Evolutionary conservation across 2,113 vertebrate genomes (phyloP).

Genomic region (Struthio camelus): DNA sequence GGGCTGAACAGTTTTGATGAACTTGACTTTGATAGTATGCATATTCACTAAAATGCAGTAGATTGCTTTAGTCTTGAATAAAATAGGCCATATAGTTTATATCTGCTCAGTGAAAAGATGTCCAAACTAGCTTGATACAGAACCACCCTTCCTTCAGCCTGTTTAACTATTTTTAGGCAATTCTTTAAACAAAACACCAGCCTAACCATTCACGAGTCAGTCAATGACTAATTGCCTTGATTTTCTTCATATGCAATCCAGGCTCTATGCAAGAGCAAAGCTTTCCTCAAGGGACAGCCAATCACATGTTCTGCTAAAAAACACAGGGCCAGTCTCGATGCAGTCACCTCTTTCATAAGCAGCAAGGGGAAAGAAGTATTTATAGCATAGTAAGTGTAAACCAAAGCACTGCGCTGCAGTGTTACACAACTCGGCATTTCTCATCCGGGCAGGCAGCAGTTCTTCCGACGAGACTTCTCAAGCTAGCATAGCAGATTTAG

Average conservation of each 20-base stretch:
- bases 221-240: constrained; percentile 28
- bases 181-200: constrained; percentile 10
- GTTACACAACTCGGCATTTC: constrained; percentile 58
- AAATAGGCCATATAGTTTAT: neutral
- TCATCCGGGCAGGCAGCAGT: neutral
- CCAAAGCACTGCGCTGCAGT: constrained; percentile 43
- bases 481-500: neutral
- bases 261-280: neutral
- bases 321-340: constrained; percentile 38
- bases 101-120: neutral
- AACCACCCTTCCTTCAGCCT: neutral
- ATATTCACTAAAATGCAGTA: neutral
- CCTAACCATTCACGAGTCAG: constrained; percentile 36
- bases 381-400: constrained; percentile 62
- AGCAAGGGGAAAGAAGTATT: constrained; percentile 57
- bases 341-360: constrained; percentile 59
- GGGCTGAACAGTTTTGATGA: neutral
- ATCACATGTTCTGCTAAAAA: constrained; percentile 48
- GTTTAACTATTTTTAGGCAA: constrained; percentile 41
- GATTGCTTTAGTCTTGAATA: neutral
- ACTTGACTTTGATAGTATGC: neutral
- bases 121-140: neutral
- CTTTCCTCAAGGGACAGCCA: constrained; percentile 16
- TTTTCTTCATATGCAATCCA: neutral
- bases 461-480: neutral